These are phyloP conservation scores for Prinia subflava DNA, from an alignment of 2,113 vertebrate species.

Conservation along the genomic window DNA sequence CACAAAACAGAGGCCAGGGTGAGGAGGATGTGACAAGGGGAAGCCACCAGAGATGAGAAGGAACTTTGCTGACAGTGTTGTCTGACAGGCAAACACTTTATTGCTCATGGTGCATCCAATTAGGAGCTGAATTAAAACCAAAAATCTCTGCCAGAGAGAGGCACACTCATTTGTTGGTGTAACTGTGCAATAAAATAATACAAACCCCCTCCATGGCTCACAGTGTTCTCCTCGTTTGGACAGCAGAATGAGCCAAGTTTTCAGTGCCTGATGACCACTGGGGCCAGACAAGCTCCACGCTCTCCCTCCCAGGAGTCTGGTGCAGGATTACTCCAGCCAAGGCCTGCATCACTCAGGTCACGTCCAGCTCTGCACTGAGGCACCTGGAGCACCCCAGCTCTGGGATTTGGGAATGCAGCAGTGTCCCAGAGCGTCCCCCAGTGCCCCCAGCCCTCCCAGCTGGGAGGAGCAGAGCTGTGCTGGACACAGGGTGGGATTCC, in stretches of 20 bases:
- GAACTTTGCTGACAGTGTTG: neutral
- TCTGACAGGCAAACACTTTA: neutral
- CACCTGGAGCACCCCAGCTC: rapidly evolving
- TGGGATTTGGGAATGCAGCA: neutral
- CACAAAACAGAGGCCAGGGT: neutral
- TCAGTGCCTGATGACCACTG: neutral
- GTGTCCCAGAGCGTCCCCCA: neutral
- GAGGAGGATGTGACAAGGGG: neutral
- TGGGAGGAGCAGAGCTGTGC: neutral
- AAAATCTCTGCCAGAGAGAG: neutral
- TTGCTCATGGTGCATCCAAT: neutral
- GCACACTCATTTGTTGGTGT: neutral
- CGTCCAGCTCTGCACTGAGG: neutral
- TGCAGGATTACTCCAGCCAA: neutral
- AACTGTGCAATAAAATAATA: neutral
- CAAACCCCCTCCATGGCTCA: neutral
- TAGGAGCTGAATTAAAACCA: neutral
- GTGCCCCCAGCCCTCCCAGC: neutral
- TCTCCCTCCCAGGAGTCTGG: neutral
- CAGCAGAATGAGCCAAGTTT: neutral
- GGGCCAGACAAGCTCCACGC: neutral
- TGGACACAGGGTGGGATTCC: neutral
- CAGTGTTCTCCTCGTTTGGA: neutral
- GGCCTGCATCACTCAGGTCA: neutral
- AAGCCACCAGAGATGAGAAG: neutral